A percentile compares a stretch with the other conserved stretches of the same genome.
Conservation (phyloP, 1,140 invertebrate genomes). For the Diorhabda sublineata region DNA sequence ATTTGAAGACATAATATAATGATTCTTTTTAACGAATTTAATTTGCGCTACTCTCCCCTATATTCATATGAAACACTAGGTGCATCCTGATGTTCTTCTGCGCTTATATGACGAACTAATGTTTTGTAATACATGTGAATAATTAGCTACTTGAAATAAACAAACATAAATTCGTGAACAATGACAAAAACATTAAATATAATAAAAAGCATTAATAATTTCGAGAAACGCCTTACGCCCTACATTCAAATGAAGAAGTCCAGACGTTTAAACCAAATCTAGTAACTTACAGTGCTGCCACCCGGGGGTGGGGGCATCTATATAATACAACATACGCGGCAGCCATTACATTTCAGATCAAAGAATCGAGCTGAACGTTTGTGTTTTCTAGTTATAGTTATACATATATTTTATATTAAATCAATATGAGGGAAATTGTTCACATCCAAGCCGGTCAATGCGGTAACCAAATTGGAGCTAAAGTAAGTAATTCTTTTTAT, state of each 20-base stretch:
- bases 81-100: too few relatives aligned
- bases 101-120: too few relatives aligned
- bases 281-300: constrained; percentile 23
- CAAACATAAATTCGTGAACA: neutral
- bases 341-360: constrained; percentile 21
- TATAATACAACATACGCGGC: constrained; percentile 6
- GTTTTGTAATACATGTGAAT: too few relatives aligned
- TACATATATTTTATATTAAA: constrained; percentile 16
- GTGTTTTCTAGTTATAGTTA: constrained; percentile 23
- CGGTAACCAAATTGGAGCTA: constrained; percentile 72
- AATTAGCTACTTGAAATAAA: neutral
- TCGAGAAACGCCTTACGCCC: constrained; percentile 7
- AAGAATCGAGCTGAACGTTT: constrained; percentile 14
- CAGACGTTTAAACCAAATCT: constrained; percentile 19
- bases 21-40: too few relatives aligned
- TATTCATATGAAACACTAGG: too few relatives aligned
- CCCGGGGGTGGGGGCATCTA: constrained; percentile 23
- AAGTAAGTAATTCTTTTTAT: constrained; percentile 49
- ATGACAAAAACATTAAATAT: neutral
- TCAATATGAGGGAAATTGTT: constrained; percentile 70
- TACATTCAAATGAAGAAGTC: constrained; percentile 18
- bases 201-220: constrained; percentile 3
- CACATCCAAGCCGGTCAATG: constrained; percentile 74
- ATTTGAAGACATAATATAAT: too few relatives aligned
- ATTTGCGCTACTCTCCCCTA: too few relatives aligned